phyloP scores from a whole-genome alignment of 1,140 invertebrate genomes.

The Lordiphosa collinella region DNA sequence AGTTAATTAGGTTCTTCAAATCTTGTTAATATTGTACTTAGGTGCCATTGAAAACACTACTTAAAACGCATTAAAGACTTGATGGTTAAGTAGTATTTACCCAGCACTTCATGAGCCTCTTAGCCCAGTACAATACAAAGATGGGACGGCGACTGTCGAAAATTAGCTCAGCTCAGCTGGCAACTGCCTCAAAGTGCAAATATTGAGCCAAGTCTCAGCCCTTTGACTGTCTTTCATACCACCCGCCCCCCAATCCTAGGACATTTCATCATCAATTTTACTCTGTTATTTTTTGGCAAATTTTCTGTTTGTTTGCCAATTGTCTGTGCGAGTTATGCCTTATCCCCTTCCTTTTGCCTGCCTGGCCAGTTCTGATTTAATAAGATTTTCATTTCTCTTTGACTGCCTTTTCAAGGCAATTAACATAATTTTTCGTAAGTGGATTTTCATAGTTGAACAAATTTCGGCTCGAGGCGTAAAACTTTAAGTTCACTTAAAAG shows the following conservation, averaged over 20 bases:
- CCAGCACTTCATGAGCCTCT: conserved; percentile 56
- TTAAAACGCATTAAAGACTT: too few relatives aligned
- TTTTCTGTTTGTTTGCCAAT: conserved; percentile 67
- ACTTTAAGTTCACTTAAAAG: conserved; percentile 34
- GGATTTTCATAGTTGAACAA: conserved; percentile 57
- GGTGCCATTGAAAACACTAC: too few relatives aligned
- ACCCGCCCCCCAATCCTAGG: not conserved
- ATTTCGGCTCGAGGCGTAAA: conserved; percentile 32
- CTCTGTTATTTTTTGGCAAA: conserved; percentile 62
- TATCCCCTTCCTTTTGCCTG: conserved; percentile 25
- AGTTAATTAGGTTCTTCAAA: too few relatives aligned
- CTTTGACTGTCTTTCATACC: conserved; percentile 14
- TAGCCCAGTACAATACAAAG: conserved; percentile 36
- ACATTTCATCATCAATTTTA: conserved; percentile 42
- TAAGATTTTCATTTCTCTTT: conserved; percentile 53
- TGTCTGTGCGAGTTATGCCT: conserved; percentile 61
- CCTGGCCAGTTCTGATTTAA: conserved; percentile 43
- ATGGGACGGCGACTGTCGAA: conserved; percentile 34
- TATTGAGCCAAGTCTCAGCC: conserved; percentile 48
- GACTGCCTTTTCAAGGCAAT: conserved; percentile 31
- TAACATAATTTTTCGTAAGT: conserved; percentile 67
- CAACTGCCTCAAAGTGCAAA: conserved; percentile 63
- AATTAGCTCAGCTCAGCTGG: conserved; percentile 58
- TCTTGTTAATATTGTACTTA: too few relatives aligned
- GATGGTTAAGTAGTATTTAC: conserved; percentile 34